Base-by-base conservation (phyloP, 2,888 invertebrate species). In the Gryllus longicercus region DNA sequence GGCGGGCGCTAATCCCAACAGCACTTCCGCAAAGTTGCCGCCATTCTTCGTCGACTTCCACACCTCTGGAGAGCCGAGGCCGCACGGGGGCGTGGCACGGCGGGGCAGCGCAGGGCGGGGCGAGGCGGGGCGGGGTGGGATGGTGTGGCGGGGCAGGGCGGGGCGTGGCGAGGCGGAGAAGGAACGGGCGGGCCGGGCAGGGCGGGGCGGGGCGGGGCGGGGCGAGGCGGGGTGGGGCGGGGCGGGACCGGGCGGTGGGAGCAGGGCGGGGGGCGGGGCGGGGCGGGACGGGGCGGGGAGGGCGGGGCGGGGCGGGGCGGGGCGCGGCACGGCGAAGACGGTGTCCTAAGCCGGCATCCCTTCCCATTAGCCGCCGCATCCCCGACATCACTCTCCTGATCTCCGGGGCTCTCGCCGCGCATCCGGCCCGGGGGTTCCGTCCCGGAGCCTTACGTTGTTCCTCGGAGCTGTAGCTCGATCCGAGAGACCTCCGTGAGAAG, bases 301-400 rank as follows among this genome's bases (percentile, higher is more conserved):
- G 63, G 16, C 21, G 63, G 16, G 63, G 51, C 51, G 12, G 51
- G 14, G 51, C 18, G 14, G 51, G 18, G 18, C 5, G 2, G 4
- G 3, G 63, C 63, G 16, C 8, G 16, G 11, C 5, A 1, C 16
- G n/a, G 63, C 63, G 16, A 18, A 18, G 16, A 63, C 63, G 63
- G 63, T 14, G 16, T 8, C 63, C 63, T 63, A 38, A 38, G 38
- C 38, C 38, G 8, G 38, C 63, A 63, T 63, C 63, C 63, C n/a
- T 63, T 5, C n/a, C 63, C 63, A 63, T 63, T 63, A 63, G 63
- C 63, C 63, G 63, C n/a, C n/a, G 63, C 14, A 63, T 63, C 63
- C 63, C 63, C 63, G 16, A n/a, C 63, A 63, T 63, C 63, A 63
- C 63, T 63, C 63, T 14, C 63, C 63, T 63, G 63, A 63, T 63